Base-by-base conservation (phyloP, 2,888 invertebrate species). In the Clitarchus hookeri region DNA sequence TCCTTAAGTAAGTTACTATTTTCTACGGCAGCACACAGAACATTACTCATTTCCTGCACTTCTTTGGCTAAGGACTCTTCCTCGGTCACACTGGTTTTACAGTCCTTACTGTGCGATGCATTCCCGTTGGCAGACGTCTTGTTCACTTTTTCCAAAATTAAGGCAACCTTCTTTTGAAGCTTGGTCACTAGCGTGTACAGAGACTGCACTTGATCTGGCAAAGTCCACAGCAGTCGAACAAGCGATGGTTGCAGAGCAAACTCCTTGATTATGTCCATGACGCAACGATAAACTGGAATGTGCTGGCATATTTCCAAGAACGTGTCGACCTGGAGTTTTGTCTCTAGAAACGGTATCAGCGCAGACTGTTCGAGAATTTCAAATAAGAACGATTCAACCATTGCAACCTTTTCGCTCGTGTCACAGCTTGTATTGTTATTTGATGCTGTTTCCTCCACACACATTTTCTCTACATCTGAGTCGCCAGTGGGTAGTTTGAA, bases 231-330 rank as follows among this genome's bases (percentile, higher is more conserved):
- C 53, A 88, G 83, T 25, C 86, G 85, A 26, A 87, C 88, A 26
- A 88, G 86, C 36, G 87, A 83, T 48, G 87, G 86, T 23, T 85
- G 80, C 44, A 84, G 48, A 77, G 88, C 86, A 36, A 88, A 82
- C 82, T 87, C 87, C 36, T 85, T 84, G 36, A 88, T 88, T 36
- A 88, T 88, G 84, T 88, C 87, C 19, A 88, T 86, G 16, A 88
- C 85, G 86, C 87, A 87, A 36, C 86, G 85, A 84, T 88, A 88
- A 23, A 91, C 91, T 79, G 89, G 88, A 80, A 90, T 90, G 87
- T 91, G 91, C 85, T 90, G 89, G 87, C 90, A 89, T 44, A 91
- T 91, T 88, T 91, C 91, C n/a, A 91, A 88, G 86, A 91, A 90
- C 0, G 90, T 90, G 87, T 90, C 90, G 19, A 90, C 90, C 65